phyloP scores from a whole-genome alignment of 1,140 invertebrate genomes.

The Drosophila virilis region DNA sequence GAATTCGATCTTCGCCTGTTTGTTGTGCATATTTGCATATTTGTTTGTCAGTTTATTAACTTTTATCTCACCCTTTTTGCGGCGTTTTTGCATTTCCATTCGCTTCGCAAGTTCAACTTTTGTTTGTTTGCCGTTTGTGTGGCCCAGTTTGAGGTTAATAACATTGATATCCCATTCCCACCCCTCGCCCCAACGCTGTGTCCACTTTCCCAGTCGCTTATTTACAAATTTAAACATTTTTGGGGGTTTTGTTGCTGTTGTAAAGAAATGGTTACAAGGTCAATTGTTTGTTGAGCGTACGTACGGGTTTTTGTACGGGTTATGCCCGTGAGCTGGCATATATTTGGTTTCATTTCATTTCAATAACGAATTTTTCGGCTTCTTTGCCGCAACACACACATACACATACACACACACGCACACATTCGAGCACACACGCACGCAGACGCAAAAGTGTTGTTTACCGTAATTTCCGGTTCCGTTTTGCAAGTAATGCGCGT shows the following conservation, averaged over 20 bases:
- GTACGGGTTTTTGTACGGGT: slow-evolving; percentile 7
- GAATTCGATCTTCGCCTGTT: slow-evolving; percentile 15
- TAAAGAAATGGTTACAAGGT: slow-evolving; percentile 81
- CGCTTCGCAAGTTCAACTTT: slow-evolving; percentile 62
- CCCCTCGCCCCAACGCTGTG: slow-evolving; percentile 35
- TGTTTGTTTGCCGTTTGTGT: slow-evolving; percentile 53
- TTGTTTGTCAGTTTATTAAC: slow-evolving; percentile 36
- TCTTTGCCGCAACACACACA: slow-evolving; percentile 12
- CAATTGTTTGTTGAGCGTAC: slow-evolving; percentile 45
- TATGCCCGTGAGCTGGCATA: slow-evolving; percentile 21
- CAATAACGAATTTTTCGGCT: slow-evolving; percentile 14
- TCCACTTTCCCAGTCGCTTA: slow-evolving; percentile 11
- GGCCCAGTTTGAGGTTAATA: slow-evolving; percentile 75
- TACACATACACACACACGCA: background rate
- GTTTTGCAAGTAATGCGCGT: slow-evolving; percentile 63
- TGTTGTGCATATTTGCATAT: slow-evolving; percentile 27
- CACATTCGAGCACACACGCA: background rate
- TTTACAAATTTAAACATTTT: slow-evolving; percentile 52
- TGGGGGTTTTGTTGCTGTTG: slow-evolving; percentile 12
- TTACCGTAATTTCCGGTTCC: slow-evolving; percentile 74
- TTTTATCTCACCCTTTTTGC: slow-evolving; percentile 48
- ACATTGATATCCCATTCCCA: slow-evolving; percentile 50
- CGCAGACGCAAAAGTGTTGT: slow-evolving; percentile 6
- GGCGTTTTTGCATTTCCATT: slow-evolving; percentile 25
- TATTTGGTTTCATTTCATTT: slow-evolving; percentile 33